These are phyloP conservation scores for Phylloscopus trochilus DNA, from an alignment of 2,113 vertebrate genomes.

Conservation along the genomic window DNA sequence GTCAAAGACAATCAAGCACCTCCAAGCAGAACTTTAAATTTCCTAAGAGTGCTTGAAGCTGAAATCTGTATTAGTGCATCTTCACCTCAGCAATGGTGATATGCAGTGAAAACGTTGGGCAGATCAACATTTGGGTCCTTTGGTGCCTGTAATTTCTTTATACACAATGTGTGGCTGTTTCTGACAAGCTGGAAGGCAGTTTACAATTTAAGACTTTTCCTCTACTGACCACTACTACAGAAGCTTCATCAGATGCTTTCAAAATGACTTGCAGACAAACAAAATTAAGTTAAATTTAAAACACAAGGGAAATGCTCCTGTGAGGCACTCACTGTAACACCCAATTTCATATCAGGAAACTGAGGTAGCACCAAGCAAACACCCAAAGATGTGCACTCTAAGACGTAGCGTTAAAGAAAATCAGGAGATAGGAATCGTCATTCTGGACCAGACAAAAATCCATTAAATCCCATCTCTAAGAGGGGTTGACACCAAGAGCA, in stretches of 20 bases:
- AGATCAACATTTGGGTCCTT: not conserved
- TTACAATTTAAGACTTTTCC: not conserved
- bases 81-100: not conserved
- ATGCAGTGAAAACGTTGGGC: not conserved
- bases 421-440: not conserved
- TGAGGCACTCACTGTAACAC: not conserved
- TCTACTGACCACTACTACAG: not conserved
- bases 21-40: not conserved
- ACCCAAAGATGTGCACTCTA: not conserved
- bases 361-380: not conserved
- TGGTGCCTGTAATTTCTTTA: not conserved
- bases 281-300: not conserved
- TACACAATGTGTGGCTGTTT: not conserved
- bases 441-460: not conserved
- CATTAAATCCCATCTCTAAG: not conserved
- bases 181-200: not conserved
- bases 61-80: not conserved
- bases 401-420: not conserved
- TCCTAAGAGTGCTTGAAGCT: not conserved
- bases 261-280: not conserved
- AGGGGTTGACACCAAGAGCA: not conserved
- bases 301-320: not conserved
- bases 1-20: not conserved
- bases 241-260: not conserved
- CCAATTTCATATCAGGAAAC: not conserved